Conservation (phyloP, 2,888 invertebrate species). For the Stramonita haemastoma region DNA sequence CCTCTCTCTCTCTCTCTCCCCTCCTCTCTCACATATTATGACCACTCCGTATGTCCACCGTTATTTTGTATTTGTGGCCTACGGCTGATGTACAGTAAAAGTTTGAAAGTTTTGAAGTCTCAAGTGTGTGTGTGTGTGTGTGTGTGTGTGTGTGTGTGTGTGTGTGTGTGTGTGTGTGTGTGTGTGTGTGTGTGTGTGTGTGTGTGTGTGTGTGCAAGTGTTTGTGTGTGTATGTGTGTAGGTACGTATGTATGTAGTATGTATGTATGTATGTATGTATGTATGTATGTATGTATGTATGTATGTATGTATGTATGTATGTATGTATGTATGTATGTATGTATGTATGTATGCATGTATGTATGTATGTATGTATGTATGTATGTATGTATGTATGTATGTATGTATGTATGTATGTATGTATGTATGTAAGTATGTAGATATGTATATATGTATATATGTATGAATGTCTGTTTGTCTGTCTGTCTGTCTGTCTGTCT, state of each 20-base stretch:
- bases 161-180: constrained; percentile 1
- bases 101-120: background rate
- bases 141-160: constrained; percentile 4
- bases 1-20: background rate
- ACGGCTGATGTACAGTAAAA: background rate
- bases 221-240: background rate
- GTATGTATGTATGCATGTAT: background rate
- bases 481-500: background rate
- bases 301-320: background rate
- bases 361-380: background rate
- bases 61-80: no score
- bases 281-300: background rate
- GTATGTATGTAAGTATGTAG: background rate
- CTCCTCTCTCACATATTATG: background rate
- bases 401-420: background rate
- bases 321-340: background rate
- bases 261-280: background rate
- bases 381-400: background rate
- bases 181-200: background rate
- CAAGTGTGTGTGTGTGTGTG: background rate
- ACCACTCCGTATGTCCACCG: background rate
- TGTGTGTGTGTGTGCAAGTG: background rate
- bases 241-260: no score
- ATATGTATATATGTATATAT: background rate
- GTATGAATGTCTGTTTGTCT: background rate